These are phyloP conservation scores for Heliconius charithonia DNA, from an alignment of 2,888 invertebrate genomes.

Conservation along the genomic window DNA sequence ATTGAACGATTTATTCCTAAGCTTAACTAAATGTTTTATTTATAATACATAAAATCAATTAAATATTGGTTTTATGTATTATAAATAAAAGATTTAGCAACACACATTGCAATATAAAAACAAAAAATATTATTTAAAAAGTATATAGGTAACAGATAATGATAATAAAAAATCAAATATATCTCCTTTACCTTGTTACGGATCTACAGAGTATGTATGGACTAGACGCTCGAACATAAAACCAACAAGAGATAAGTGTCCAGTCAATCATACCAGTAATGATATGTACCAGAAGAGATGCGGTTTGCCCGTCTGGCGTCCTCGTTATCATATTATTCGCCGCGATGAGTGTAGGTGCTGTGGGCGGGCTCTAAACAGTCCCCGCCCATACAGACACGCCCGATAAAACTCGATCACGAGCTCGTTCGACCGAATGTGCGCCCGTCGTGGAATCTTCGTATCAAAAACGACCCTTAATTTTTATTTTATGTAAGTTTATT, in stretches of 20 bases:
- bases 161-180: not conserved
- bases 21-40: not conserved
- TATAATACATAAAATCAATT: not conserved
- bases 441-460: constrained; percentile 95
- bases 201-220: not conserved
- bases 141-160: not conserved
- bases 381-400: constrained; percentile 54
- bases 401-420: constrained; percentile 78
- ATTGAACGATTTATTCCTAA: constrained; percentile 8
- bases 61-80: too few relatives aligned
- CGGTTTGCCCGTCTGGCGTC: constrained; percentile 73
- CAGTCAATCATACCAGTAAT: constrained; percentile 78
- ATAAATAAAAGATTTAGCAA: too few relatives aligned
- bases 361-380: constrained; percentile 51
- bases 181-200: not conserved
- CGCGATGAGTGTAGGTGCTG: constrained; percentile 50
- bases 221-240: constrained; percentile 41
- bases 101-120: not conserved
- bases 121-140: not conserved
- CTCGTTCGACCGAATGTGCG: constrained; percentile 91
- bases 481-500: not conserved
- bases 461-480: constrained; percentile 97
- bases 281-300: constrained; percentile 69
- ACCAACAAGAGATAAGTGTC: constrained; percentile 67
- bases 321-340: constrained; percentile 76